Evolutionary conservation across 1,140 invertebrate species (phyloP), one percentile per base, ranked within the genome.

Genomic region (Drosophila eugracilis): DNA sequence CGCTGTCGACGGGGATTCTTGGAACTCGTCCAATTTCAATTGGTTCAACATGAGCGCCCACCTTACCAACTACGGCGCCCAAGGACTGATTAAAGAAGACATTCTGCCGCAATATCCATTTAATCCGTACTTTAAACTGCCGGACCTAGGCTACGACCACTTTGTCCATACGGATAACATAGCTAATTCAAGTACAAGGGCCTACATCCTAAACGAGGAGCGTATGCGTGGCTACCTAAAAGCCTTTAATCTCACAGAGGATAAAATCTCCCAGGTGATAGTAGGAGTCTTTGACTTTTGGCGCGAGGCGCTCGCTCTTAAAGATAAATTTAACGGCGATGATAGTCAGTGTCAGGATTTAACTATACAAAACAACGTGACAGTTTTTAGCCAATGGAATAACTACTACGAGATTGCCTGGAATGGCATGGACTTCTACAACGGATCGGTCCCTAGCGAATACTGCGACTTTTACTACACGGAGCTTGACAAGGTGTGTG

Each of bases 1-100:
- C 10, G 89, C 89, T 4, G 66, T 91, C 1, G 74, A 91, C 21
- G 69, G 77, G 4, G n/a, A 57, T 1, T 47, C 72, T 1, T 91
- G 89, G 89, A 41, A 75, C 12, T 21, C 78, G 10, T 41, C 62
- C 9, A 85, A 59, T 10, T 91, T 91, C 14, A 84, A 74, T 36
- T 91, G 89, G 89, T 91, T 91, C 24, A 91, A 91, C 57, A 91
- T 91, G 90, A 91, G 81, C 58, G 54, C 81, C 9, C 70, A 89
- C 9, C 50, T 91, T 7, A 90, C 72, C 0, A 91, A 90, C 45
- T 91, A 73, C 5, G 89, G 81, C 5, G 50, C 17, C 3, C 3
- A 21, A 0, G 74, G 78, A 5, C 47, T 90, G 1, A 84, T 91
- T 7, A 28, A 69, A 21, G 85, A 90, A 2, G 15, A 76, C 0